phyloP scores from a whole-genome alignment of 1,140 invertebrate genomes.

The Xylocopa sonorina region DNA sequence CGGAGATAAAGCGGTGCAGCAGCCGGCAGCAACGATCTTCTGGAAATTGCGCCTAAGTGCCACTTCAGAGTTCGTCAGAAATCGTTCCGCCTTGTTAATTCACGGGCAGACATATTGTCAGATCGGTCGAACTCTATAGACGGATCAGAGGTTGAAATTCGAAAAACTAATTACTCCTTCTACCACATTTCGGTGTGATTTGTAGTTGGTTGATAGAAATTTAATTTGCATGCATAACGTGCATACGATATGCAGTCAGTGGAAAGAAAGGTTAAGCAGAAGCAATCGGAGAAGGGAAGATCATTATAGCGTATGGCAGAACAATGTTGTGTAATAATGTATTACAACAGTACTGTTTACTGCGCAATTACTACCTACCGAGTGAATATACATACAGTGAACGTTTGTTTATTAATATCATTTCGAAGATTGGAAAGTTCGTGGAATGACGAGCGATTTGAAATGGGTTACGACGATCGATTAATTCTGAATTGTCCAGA shows the following conservation, averaged over 20 bases:
- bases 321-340: not conserved
- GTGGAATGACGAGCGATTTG: too few relatives aligned
- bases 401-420: not conserved
- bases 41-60: constrained; percentile 50
- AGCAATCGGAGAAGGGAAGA: not conserved
- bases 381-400: not conserved
- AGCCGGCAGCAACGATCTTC: constrained; percentile 42
- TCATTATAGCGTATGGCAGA: not conserved
- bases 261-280: not conserved
- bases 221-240: too few relatives aligned
- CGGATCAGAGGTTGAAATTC: too few relatives aligned
- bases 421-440: too few relatives aligned
- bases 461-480: too few relatives aligned
- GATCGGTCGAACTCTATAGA: not conserved
- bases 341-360: not conserved
- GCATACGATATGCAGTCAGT: not conserved
- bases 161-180: too few relatives aligned
- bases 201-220: too few relatives aligned
- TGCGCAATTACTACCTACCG: not conserved
- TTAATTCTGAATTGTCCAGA: not conserved
- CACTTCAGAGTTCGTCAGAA: constrained; percentile 33
- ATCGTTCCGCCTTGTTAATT: constrained; percentile 40
- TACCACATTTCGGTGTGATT: too few relatives aligned
- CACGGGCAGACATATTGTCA: not conserved
- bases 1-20: constrained; percentile 55